Conservation (phyloP, 1,140 invertebrate species). For the Teleopsis dalmanni region DNA sequence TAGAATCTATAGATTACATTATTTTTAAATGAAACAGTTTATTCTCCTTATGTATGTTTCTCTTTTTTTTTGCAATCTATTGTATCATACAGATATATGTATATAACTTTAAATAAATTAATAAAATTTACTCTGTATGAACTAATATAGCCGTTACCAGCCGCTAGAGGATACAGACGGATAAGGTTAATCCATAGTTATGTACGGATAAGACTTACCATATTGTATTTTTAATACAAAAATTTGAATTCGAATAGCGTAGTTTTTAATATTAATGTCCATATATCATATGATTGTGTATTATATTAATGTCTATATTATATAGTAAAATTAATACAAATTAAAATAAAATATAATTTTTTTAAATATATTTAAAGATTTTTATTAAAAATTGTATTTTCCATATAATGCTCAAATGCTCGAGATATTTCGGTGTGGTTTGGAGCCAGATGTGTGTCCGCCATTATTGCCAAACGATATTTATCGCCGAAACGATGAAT, state of each 20-base stretch:
- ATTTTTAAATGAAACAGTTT: too few species aligned
- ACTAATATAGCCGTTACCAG: too few species aligned
- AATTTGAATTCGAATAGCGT: background rate
- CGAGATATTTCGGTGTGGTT: conserved; percentile 41
- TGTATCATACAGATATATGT: too few species aligned
- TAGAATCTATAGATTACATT: too few species aligned
- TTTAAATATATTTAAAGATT: background rate
- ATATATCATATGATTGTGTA: background rate
- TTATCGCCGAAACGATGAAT: conserved; percentile 63
- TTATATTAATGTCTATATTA: background rate
- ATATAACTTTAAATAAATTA: too few species aligned
- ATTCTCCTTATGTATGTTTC: too few species aligned
- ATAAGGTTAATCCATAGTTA: too few species aligned
- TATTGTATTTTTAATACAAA: background rate
- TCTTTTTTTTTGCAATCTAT: too few species aligned
- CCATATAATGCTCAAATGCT: conserved; percentile 38
- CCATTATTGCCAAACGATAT: conserved; percentile 65
- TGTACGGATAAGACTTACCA: background rate
- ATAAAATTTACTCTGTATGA: too few species aligned
- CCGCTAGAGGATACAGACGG: too few species aligned
- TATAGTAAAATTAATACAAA: background rate
- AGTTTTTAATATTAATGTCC: background rate
- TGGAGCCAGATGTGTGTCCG: conserved; percentile 62
- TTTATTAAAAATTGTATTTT: conserved; percentile 25
- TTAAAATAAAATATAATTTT: background rate